Evolutionary conservation across 2,888 invertebrate genomes (phyloP), one percentile per base, ranked within the genome.

Genomic region (Chaetogeoica ovagalla): DNA sequence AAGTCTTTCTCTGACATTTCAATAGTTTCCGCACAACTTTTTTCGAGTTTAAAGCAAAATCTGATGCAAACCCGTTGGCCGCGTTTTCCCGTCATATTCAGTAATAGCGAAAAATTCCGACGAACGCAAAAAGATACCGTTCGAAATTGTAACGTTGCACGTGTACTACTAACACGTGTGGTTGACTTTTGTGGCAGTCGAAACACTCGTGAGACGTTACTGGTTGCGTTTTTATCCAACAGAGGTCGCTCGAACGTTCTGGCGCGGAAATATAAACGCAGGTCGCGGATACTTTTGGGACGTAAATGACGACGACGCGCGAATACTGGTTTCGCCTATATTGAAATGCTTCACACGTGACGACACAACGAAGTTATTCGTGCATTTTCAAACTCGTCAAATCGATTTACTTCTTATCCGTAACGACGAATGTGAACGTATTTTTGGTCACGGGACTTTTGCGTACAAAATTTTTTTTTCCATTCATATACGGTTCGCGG

Each of bases 31-130:
- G 15, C 37, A 71, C 70, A 55, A 19, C 13, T 48, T 55, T 55
- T 55, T 71, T 71, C 57, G 59, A 39, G 37, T 23, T 55, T 21
- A 55, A 71, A 30, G 43, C 70, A 70, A 70, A 70, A 70, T 52
- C 37, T 48, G 52, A 70, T 70, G 55, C 70, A 70, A 70, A 55
- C 30, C 23, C 21, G 37, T 52, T 70, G 70, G 23, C 52, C 70
- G 9, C 23, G 7, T 52, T 19, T 19, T 70, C 30, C 52, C 21
- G 52, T 52, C 70, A 70, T 70, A 37, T 70, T 52, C 21, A 70
- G 55, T 70, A 37, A 52, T 70, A 68, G 52, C 59, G 21, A 59
- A 59, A 59, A n/a, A n/a, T n/a, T 59, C 59, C 21, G 59, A 59
- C 59, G 60, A 60, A 60, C 23, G 60, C 60, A 60, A 23, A 60